Evolutionary conservation across 2,113 vertebrate genomes (phyloP).

Genomic region (Raja brachyura): DNA sequence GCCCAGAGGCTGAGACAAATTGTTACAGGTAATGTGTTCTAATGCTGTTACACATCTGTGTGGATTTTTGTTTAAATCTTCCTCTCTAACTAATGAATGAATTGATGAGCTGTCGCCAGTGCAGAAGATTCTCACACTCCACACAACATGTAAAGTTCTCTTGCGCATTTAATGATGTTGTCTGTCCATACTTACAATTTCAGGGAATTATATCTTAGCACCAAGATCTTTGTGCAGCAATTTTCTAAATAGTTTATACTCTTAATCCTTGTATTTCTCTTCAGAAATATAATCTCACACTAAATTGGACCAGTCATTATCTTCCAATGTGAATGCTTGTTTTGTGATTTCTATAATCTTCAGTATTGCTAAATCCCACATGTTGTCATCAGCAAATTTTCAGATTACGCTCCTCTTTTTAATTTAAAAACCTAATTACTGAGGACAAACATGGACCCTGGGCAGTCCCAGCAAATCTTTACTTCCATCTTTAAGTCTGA

Average conservation of each 20-base stretch:
- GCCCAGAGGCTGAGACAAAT: not conserved
- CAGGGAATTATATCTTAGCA: not conserved
- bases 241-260: not conserved
- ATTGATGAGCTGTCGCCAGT: not conserved
- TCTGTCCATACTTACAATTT: too few relatives aligned
- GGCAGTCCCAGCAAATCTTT: too few relatives aligned
- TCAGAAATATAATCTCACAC: not conserved
- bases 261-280: not conserved
- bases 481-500: not conserved
- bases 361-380: not conserved
- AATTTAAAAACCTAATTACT: not conserved
- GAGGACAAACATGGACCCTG: not conserved
- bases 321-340: not conserved
- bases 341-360: not conserved
- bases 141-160: not conserved
- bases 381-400: not conserved
- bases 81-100: not conserved
- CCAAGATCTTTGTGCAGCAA: not conserved
- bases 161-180: not conserved
- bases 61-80: not conserved
- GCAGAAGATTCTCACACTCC: not conserved
- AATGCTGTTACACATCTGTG: not conserved
- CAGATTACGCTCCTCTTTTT: not conserved
- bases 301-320: not conserved
- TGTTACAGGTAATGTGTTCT: not conserved